Conservation (phyloP, 1,140 invertebrate genomes). For the Penaeus indicus region DNA sequence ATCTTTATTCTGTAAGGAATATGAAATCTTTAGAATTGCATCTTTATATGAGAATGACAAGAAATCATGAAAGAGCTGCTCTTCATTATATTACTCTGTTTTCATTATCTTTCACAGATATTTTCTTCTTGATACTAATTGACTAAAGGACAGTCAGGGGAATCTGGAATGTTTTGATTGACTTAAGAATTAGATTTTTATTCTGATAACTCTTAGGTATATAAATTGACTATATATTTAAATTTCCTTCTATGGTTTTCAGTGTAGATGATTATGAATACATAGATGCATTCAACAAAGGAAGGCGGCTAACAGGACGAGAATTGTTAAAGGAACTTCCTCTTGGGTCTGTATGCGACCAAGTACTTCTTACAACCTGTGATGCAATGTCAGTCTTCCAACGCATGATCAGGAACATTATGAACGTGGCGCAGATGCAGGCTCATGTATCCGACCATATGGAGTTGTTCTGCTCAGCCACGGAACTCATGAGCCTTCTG, state of each 20-base stretch:
- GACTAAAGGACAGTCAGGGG: too few species aligned
- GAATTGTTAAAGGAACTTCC: conserved; percentile 67
- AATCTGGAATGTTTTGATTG: too few species aligned
- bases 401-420: conserved; percentile 76
- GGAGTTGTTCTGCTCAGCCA: conserved; percentile 53
- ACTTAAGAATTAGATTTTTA: too few species aligned
- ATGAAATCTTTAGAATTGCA: too few species aligned
- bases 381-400: conserved; percentile 68
- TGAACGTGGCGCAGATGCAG: conserved; percentile 70
- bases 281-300: conserved; percentile 76
- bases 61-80: too few species aligned
- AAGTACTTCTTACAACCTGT: conserved; percentile 16
- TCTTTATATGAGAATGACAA: too few species aligned
- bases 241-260: conserved; percentile 61
- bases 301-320: conserved; percentile 72
- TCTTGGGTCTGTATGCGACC: conserved; percentile 70
- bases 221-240: neutral
- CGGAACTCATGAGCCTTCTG: conserved; percentile 47
- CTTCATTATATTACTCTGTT: too few species aligned
- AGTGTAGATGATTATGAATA: conserved; percentile 70
- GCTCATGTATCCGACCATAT: conserved; percentile 43
- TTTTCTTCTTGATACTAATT: too few species aligned
- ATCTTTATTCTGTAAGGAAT: too few species aligned
- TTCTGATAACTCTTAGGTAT: neutral
- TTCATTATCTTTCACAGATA: too few species aligned